phyloP scores from a whole-genome alignment of 2,113 vertebrate species.

The Australoheros scitulus region DNA sequence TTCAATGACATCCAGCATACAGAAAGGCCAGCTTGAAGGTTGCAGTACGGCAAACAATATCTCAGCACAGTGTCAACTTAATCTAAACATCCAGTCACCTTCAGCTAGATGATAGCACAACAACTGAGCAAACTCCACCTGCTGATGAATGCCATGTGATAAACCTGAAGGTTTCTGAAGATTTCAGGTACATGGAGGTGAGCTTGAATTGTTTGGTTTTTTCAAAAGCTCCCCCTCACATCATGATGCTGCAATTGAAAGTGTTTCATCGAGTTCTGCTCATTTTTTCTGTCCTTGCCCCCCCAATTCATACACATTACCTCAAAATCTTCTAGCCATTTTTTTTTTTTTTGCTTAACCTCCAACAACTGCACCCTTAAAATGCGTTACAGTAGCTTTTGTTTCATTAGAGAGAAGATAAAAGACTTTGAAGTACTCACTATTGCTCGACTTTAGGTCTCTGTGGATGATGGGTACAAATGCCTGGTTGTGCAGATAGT shows the following conservation, averaged over 20 bases:
- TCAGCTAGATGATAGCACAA: neutral
- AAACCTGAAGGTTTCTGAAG: too few species aligned
- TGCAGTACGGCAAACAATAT: slow-evolving; percentile 1
- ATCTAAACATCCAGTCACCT: neutral
- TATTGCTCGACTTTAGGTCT: slow-evolving; percentile 94
- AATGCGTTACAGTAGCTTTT: neutral
- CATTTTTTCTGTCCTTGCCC: neutral
- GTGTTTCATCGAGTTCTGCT: neutral
- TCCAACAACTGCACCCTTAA: neutral
- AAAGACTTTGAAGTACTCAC: slow-evolving; percentile 80
- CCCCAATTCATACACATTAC: neutral
- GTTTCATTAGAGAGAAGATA: neutral
- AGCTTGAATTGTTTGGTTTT: too few species aligned
- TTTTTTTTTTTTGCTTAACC: neutral
- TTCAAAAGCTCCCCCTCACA: neutral
- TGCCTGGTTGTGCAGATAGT: slow-evolving; percentile 90
- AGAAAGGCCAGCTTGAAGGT: neutral
- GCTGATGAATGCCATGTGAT: neutral
- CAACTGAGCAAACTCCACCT: neutral
- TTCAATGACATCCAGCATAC: neutral
- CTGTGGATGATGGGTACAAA: slow-evolving; percentile 90
- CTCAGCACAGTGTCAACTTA: neutral
- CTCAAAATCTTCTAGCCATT: neutral
- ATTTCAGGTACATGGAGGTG: too few species aligned
- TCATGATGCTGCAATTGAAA: neutral